phyloP scores from a whole-genome alignment of 1,140 invertebrate species.

The Oscheius sp. region DNA sequence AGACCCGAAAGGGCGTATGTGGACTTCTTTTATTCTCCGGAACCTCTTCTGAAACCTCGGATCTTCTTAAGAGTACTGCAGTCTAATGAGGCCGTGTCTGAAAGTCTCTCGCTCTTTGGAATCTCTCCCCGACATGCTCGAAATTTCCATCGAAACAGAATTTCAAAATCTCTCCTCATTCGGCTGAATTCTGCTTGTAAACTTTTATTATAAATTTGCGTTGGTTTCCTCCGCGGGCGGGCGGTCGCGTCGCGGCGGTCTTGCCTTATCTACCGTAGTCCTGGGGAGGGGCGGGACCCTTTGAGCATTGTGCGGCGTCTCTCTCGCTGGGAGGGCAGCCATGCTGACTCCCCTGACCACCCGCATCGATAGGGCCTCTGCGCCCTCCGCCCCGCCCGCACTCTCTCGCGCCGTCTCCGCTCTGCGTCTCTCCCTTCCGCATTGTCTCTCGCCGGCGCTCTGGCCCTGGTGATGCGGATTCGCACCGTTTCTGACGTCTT shows the following conservation, averaged over 20 bases:
- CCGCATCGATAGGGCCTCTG: background rate
- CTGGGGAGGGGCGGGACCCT: background rate
- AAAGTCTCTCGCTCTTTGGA: background rate
- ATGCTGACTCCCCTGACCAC: background rate
- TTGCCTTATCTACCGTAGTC: background rate
- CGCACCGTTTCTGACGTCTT: no score
- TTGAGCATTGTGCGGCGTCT: background rate
- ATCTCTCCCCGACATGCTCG: background rate
- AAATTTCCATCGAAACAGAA: background rate
- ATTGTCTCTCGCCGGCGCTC: no score
- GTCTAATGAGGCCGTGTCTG: background rate
- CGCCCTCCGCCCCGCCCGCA: background rate
- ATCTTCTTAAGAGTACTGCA: background rate
- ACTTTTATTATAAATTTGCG: background rate
- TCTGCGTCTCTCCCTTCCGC: no score
- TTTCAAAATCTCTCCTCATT: background rate
- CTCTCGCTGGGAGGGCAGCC: no score
- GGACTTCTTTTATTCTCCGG: no score
- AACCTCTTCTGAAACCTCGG: conserved; percentile 9
- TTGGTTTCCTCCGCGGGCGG: background rate
- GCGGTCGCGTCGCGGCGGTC: background rate
- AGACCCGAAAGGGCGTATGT: no score
- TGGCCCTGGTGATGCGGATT: no score
- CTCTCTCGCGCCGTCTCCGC: background rate
- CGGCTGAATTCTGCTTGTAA: background rate